Base-by-base conservation (phyloP, 2,888 invertebrate species). In the Ferrisia virgata region DNA sequence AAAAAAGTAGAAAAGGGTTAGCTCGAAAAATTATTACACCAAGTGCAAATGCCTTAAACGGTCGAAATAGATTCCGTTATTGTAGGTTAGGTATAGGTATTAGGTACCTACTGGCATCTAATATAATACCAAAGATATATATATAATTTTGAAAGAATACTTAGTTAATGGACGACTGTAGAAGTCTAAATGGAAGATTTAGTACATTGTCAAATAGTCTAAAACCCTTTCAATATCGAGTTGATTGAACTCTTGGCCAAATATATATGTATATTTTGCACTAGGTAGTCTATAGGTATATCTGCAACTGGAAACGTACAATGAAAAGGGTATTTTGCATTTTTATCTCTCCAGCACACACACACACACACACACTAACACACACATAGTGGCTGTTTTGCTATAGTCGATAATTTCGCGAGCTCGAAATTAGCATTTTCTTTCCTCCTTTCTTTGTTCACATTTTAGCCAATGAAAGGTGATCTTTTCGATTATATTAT, bases 21-120 rank as follows among this genome's bases (percentile, higher is more conserved):
- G 47, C 3, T 5, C 5, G 81, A 58, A 81, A 81, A 81, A 81
- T 81, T 81, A 81, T 81, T 81, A 58, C 81, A 22, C 58, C 18
- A 31, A 31, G 43, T 80, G 80, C 80, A 33, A 72, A 72, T 25
- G 25, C 31, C 31, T 4, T 72, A 72, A 72, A 31, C 33, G 72
- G 72, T 72, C 5, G 8, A 6, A 47, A 18, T 18, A 5, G 33
- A 72, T 33, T n/a, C 72, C 72, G 72, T 72, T 72, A 69, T 0
- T 13, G 8, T 40, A 13, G 40, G n/a, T n/a, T n/a, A n/a, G n/a
- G n/a, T n/a, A 13, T 13, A 43, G 15, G 13, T 9, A 43, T 22
- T 58, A 28, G 11, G 28, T 28, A 64, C 5, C 1, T 25, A 64
- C 13, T 64, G 13, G 13, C 8, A 9, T 3, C n/a, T n/a, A n/a